Base-by-base conservation (phyloP, 2,113 vertebrate genomes). In the Anhinga rufa region DNA sequence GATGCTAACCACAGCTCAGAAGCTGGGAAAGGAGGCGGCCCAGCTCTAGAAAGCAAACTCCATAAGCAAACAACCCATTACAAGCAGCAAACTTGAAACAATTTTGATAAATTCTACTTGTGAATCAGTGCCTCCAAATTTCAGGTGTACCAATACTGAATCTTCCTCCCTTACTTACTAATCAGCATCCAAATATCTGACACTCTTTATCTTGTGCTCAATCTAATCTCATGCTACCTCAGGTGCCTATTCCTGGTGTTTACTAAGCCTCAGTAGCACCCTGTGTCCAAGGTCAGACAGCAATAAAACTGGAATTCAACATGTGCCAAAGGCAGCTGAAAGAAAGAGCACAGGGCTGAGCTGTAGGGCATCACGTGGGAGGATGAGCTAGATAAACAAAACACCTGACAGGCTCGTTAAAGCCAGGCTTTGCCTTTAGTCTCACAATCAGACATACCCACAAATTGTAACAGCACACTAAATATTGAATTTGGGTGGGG, bases 311-410 rank as follows among this genome's bases (percentile, higher is more conserved):
- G 64, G 31, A 77, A 83, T 62, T 81, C 76, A 62, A 40, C 21
- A n/a, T 5, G 31, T n/a, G 76, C 34, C 44, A 85, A 82, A 76
- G 52, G 70, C 52, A 76, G n/a, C 17, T 17, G 74, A 55, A 81
- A 18, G 65, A 21, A 77, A 44, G 29, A 75, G 29, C 14, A 36
- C 0, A 0, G 5, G 14, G 12, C 31, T 52, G 74, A 92, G n/a
- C 21, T 79, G 20, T 3, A 51, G 14, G 8, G 38, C 40, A 80
- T 17, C 68, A 10, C 0, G 0, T 4, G 18, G 36, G 40, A 83
- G 31, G 12, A 71, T 22, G 5, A 84, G 18, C 0, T 3, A 64
- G 36, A 54, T 18, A 51, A 60, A 77, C 44, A 80, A 55, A 65
- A 55, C 17, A 31, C 42, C n/a, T 25, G 5, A 38, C 17, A 49